Base-by-base conservation (phyloP, 2,113 vertebrate genomes). In the Heliornis fulica region DNA sequence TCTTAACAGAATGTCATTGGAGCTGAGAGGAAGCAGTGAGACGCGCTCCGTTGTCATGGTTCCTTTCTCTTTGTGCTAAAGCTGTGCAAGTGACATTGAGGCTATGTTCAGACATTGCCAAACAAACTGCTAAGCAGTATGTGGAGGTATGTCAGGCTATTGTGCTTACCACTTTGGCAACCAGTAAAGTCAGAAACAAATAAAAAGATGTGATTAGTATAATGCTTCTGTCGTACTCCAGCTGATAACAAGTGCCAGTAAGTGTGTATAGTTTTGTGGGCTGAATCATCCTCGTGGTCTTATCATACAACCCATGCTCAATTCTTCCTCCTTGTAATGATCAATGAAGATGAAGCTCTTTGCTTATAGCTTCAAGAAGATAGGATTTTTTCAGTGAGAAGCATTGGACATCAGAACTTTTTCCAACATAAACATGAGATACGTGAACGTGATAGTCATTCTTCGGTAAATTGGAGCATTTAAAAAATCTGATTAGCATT, bases 11-110 rank as follows among this genome's bases (percentile, higher is more conserved):
- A 69, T 54, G 28, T 21, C 59, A 46, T 54, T 83, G 13, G 14
- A 34, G 31, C 1, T 78, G 66, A 57, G 59, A 83, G 46, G 68
- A 41, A 83, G 22, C 22, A 13, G 34, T 18, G 83, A 78, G 86
- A 13, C 16, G 15, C 14, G 1, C 21, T 43, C 22, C 2, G 10
- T 32, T n/a, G 53, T 48, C 29, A 2, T 4, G 25, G 5, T 23
- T 61, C 32, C 32, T 28, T 43, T 38, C 16, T 59, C 31, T 38
- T 41, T 68, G 8, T 65, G n/a, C 46, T 43, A 26, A 54, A 60
- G 29, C 19, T 63, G 41, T 13, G 5, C 2, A 6, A 56, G 20
- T 34, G 60, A 21, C 50, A 17, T 1, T 38, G 45, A 16, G 50
- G 2, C 46, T 6, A 2, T 1, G 32, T 4, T 34, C 75, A 74